These are phyloP conservation scores for Marronus borbonicus DNA, from an alignment of 2,888 invertebrate species.

Conservation along the genomic window DNA sequence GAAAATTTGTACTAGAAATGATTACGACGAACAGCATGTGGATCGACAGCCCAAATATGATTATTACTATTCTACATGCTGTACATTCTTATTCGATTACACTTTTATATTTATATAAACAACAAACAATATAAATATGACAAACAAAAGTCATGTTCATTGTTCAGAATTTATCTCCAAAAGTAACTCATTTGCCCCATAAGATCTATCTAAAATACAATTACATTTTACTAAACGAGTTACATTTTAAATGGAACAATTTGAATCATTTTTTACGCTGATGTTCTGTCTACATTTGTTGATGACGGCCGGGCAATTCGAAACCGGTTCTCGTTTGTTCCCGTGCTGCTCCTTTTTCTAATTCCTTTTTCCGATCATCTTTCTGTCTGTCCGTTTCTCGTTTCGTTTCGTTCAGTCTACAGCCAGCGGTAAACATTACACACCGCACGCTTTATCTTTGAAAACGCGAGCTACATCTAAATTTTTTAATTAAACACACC, in stretches of 20 bases:
- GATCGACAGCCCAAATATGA: too few species aligned
- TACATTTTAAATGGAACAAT: conserved; percentile 2
- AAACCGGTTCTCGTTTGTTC: conserved; percentile 14
- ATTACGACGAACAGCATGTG: too few species aligned
- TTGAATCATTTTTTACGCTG: conserved; percentile 6
- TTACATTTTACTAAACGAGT: neutral
- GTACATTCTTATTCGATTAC: too few species aligned
- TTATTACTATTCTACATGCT: too few species aligned
- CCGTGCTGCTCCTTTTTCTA: conserved; percentile 2
- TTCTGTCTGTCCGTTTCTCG: conserved; percentile 17
- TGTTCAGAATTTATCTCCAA: too few species aligned
- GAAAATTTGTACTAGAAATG: too few species aligned
- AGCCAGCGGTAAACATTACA: neutral
- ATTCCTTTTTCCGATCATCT: conserved; percentile 23
- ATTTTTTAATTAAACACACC: conserved; percentile 25
- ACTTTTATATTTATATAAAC: too few species aligned
- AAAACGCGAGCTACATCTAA: conserved; percentile 15
- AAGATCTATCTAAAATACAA: neutral
- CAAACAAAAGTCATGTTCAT: too few species aligned
- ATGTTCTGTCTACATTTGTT: neutral
- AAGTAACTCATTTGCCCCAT: neutral
- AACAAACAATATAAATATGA: too few species aligned
- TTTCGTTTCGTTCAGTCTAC: neutral
- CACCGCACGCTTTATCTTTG: conserved; percentile 23
- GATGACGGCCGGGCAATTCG: neutral